Percentiles rank a stretch among this genome's conserved stretches.
These are phyloP conservation scores for Hylaeus volcanicus DNA, from an alignment of 1,140 invertebrate genomes.

Conservation along the genomic window DNA sequence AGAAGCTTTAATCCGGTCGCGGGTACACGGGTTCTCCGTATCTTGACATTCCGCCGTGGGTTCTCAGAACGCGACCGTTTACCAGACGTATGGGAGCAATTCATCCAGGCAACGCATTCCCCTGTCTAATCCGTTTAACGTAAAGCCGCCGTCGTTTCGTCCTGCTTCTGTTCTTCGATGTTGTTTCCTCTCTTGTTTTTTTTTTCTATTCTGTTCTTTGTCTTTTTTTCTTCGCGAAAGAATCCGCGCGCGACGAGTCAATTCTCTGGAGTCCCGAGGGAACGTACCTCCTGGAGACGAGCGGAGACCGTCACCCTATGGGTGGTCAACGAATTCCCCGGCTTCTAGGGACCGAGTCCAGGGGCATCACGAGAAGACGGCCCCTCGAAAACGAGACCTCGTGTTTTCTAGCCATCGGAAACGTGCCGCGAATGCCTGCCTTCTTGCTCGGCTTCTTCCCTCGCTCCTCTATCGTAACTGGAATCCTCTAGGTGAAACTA, in stretches of 20 bases:
- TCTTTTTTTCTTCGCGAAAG: constrained; percentile 8
- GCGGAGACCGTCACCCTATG: constrained; percentile 49
- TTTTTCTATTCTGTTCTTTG: not conserved
- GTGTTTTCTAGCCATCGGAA: constrained; percentile 13
- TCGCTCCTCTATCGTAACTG: too few species aligned
- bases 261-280: constrained; percentile 52
- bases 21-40: constrained; percentile 34
- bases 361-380: constrained; percentile 13
- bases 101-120: constrained; percentile 75
- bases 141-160: constrained; percentile 64
- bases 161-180: constrained; percentile 4
- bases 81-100: constrained; percentile 61
- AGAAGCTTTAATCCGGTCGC: constrained; percentile 16
- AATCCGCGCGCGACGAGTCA: constrained; percentile 65
- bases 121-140: constrained; percentile 80
- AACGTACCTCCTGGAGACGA: constrained; percentile 44
- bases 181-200: not conserved
- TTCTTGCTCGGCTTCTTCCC: not conserved
- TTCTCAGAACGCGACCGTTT: constrained; percentile 36
- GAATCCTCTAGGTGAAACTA: not conserved
- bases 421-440: constrained; percentile 26
- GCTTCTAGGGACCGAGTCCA: not conserved
- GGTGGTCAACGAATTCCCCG: constrained; percentile 61
- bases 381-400: not conserved
- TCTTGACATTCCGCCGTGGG: constrained; percentile 29